Evolutionary conservation across 2,113 vertebrate species (phyloP), one percentile per base, ranked within the genome.

Genomic region (Pollimyrus isidori): DNA sequence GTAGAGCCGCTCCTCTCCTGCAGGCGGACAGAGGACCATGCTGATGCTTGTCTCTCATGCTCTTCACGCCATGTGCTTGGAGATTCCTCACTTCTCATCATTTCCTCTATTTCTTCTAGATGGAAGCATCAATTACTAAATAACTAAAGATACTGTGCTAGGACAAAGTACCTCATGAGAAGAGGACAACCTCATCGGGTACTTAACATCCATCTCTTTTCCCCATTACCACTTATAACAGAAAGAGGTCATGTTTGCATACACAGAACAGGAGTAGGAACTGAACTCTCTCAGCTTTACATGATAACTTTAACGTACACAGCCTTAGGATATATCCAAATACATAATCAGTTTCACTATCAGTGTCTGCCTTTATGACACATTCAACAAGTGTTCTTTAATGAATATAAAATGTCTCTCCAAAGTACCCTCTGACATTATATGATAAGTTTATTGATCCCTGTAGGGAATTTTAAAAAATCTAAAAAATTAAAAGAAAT

Each of bases 1-100:
- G 98, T 99, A 91, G 98, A 99, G 89, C 98, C 98, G 0, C 98
- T 99, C 94, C 97, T 98, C 91, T 99, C 98, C 98, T 99, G 91
- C 62, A 92, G 23, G 23, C 73, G 58, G 52, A 89, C 30, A 91
- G 90, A 21, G 45, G n/a, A 46, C 69, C 21, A 3, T 85, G 46
- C 23, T 48, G 42, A 23, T 48, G 82, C 39, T 48, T 21, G 3
- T 5, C 1, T 35, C 65, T 13, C 65, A 35, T 73, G 65, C 30
- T 13, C 65, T n/a, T 73, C 17, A 76, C 9, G 4, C 73, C 73
- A 76, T 0, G 35, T 76, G n/a, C 58, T 39, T 17, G 30, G 35
- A 76, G 30, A 76, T 17, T 39, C 13, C 10, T 39, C 30, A 39
- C 13, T 65, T 65, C 58, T 65, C n/a, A 26, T 26, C n/a, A 35